Evolutionary conservation across 30 jellyfish, hydroid and myxozoan species (phyloP), one percentile per base, ranked within the genome.

Genomic region (Turritopsis dohrnii): DNA sequence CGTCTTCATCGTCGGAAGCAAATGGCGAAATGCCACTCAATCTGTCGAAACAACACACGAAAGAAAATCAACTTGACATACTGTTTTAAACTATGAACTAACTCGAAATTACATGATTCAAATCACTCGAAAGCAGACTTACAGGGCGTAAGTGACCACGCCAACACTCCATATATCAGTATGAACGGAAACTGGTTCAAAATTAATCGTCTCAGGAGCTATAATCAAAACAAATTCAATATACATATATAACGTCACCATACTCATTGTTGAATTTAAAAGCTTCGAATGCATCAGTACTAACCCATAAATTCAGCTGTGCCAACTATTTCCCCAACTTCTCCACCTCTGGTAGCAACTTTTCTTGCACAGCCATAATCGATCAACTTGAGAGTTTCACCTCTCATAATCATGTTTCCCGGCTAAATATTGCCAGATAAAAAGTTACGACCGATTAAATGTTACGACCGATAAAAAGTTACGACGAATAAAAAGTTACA

Each of bases 271-370:
- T n/a, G n/a, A n/a, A n/a, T n/a, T n/a, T n/a, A n/a, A n/a, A n/a
- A n/a, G 60, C 13, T 41, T 41, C 9, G 60, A 41, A 41, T 41
- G 60, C 13, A 41, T 41, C 60, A 41, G 5, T 41, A 41, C 60
- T 41, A 41, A 93, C 98, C 95, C 98, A 93, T 93, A 73, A 93
- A 93, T 69, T 93, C 98, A 0, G 96, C 96, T 54, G 96, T 93
- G 82, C 98, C 98, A 26, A 88, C 98, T 96, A 93, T 88, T 79
- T 93, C 98, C n/a, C 98, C 98, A 72, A 93, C 98, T 60, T 93
- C 98, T 18, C 98, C 98, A 76, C 80, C 87, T 60, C 66, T 88
- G 65, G 85, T 65, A 29, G 74, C 53, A 24, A 93, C 87, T 53
- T 76, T 84, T 71, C 96, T 72, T 28, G 96, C 84, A 16, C 90